phyloP scores from a whole-genome alignment of 2,888 invertebrate genomes.

The Timandra comae region DNA sequence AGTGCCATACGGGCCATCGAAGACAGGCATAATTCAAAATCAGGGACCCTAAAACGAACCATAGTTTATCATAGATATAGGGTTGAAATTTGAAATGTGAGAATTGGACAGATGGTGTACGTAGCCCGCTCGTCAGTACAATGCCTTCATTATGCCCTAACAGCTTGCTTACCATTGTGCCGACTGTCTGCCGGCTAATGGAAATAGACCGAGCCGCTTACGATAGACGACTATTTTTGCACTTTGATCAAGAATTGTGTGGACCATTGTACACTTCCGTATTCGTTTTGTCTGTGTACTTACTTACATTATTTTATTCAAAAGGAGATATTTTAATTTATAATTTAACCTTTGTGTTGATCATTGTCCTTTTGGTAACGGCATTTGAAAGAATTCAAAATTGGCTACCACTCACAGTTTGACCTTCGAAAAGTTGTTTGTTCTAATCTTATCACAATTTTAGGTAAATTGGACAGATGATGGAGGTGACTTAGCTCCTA shows the following conservation, averaged over 20 bases:
- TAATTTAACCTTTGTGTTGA: too few relatives aligned
- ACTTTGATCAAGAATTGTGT: slow-evolving; percentile 19
- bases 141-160: slow-evolving; percentile 64
- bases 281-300: not conserved
- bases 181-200: slow-evolving; percentile 45
- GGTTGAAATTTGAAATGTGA: slow-evolving; percentile 9
- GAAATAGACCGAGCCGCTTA: slow-evolving; percentile 38
- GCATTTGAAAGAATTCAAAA: too few relatives aligned
- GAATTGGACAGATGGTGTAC: slow-evolving; percentile 9
- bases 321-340: too few relatives aligned
- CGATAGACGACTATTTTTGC: slow-evolving; percentile 25
- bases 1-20: slow-evolving; percentile 26
- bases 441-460: too few relatives aligned
- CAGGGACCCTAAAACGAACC: slow-evolving; percentile 6
- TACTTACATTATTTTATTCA: too few relatives aligned
- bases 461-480: too few relatives aligned
- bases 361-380: too few relatives aligned
- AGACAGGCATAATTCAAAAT: slow-evolving; percentile 19
- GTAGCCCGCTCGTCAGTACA: slow-evolving; percentile 33
- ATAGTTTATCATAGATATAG: slow-evolving; percentile 3
- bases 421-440: too few relatives aligned
- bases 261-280: slow-evolving; percentile 11
- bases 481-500: too few relatives aligned
- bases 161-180: slow-evolving; percentile 64
- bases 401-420: too few relatives aligned